Base-by-base conservation (phyloP, 2,797 vertebrate genomes). In the Echiichthys vipera region DNA sequence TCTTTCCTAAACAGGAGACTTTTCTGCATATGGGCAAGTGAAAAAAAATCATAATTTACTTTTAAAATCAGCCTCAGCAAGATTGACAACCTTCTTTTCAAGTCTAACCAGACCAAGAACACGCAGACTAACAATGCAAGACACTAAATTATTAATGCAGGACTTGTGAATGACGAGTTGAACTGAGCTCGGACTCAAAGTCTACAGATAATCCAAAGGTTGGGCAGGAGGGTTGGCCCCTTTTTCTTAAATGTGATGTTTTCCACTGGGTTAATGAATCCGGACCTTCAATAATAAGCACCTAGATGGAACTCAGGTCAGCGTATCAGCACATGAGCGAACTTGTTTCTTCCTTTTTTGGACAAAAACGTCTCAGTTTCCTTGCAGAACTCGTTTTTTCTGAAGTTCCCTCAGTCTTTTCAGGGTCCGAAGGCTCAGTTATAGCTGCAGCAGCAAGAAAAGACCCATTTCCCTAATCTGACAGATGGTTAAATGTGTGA, bases 401-500 rank as follows among this genome's bases (percentile, higher is more conserved):
- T 39, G 8, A 57, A 34, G 27, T 53, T 34, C 15, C 14, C 11
- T 5, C n/a, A 17, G 37, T 36, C 10, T 30, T 49, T 37, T 29
- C 45, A 12, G n/a, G 51, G 27, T 47, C 29, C 36, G 36, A 46
- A 57, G 6, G 7, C 0, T 3, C 14, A 56, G 71, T 75, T 50
- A 62, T n/a, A 36, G 47, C 58, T 24, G 53, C 55, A 13, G 45
- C 36, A 25, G n/a, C 70, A 39, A 57, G 18, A 62, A 68, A 64
- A 43, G n/a, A 65, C 13, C 4, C 10, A 40, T 69, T 67, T 50
- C 27, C 37, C 50, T 65, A 13, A 80, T 59, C 55, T 43, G 40
- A 68, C 68, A 76, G 71, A 78, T 46, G 65, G 61, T n/a, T 64
- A 25, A 66, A 77, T 64, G 70, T 42, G 54, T 34, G 51, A 81